Evolutionary conservation across 2,888 invertebrate species (phyloP), one percentile per base, ranked within the genome.

Genomic region (Hemithea aestivaria): DNA sequence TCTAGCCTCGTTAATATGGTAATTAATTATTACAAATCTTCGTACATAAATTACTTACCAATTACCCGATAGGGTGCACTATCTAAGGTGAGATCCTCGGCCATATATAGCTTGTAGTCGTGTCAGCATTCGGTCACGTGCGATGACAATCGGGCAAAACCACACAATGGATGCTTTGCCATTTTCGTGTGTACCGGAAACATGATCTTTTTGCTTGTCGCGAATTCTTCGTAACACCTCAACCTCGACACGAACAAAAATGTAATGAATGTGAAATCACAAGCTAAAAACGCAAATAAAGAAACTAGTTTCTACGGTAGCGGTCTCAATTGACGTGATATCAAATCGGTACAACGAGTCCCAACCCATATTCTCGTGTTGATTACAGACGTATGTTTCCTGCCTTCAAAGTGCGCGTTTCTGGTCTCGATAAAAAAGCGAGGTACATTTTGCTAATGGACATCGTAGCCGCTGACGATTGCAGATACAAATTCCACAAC

Each of bases 371-470:
- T 83, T 85, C 79, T 84, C 82, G 71, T 80, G 74, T 87, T 88
- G 89, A 89, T 91, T 90, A 88, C 93, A 97, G 97, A 91, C 95
- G 97, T 90, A 97, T 97, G 95, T 97, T 97, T 91, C 97, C 97
- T 88, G 96, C 97, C 89, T 96, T 93, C 92, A 97, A 96, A 92
- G 96, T 96, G 82, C 94, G 96, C 89, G 94, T 97, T 76, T 94
- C 94, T 89, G 97, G 97, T 82, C 92, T 97, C 89, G 97, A 97
- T 92, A 96, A 96, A 91, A 94, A 96, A 90, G 94, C 96, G 89
- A 97, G 97, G 91, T 97, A 97, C 92, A 96, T 96, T 87, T 92
- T 97, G 73, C 93, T 97, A 87, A 95, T 97, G 95, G 97, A 97
- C 93, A 96, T 97, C 89, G 96, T 96, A 75, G 96, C 97, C 73